Base-by-base conservation (phyloP, 2,888 invertebrate genomes). In the Eupithecia abbreviata region DNA sequence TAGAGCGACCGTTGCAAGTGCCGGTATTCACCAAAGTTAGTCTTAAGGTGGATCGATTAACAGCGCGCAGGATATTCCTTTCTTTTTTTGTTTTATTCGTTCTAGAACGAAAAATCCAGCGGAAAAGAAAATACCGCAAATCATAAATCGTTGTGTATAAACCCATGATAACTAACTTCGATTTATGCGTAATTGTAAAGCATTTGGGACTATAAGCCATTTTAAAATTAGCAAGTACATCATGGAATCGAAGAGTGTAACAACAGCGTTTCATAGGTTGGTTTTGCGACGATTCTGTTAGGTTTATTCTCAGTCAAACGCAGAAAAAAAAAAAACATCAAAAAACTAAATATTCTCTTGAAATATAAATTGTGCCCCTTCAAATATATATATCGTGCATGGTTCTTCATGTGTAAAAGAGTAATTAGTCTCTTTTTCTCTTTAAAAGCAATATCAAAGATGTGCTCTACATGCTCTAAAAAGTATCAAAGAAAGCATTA, bases 1-100 rank as follows among this genome's bases (percentile, higher is more conserved):
- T 88, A 76, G 87, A 85, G 78, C 85, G 85, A 86, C 85, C 85
- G 82, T 81, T 85, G 77, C 74, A 80, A 79, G 76, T 79, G 78
- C 79, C 82, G 78, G 77, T 82, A 80, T 68, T 69, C 55, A 74
- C 74, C 72, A 41, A 74, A 78, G 18, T 47, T 66, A 42, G 66
- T 15, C 66, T 30, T 65, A 65, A 3, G 15, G 41, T 7, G 42
- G 42, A 42, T 58, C 10, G 18, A 18, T 62, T 30, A 30, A 62
- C 4, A 62, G 30, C 30, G 62, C 12, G 62, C 62, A 30, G 62
- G 62, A 58, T 7, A n/a, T 55, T 18, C 3, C 18, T 18, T 18
- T 18, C 9, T 58, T n/a, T 18, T 10, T 10, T 62, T 4, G 30
- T 30, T 12, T 62, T 30, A 2, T 55, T 55, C 51, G 15, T 55